Evolutionary conservation across 2,113 vertebrate species (phyloP), one percentile per base, ranked within the genome.

Genomic region (Spheniscus mendiculus): DNA sequence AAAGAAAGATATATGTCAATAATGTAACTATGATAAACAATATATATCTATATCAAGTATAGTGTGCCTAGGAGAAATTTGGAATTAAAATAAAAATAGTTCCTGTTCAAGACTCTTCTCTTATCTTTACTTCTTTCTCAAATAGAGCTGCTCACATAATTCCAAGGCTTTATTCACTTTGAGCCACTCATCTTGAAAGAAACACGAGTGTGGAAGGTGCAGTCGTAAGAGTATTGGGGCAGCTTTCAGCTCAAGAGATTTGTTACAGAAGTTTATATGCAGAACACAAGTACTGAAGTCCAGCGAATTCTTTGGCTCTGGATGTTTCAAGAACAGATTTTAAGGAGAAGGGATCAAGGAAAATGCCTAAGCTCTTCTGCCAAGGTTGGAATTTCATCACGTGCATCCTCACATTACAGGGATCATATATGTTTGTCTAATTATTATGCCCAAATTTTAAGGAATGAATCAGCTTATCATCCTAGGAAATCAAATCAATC

Each of bases 1-100:
- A 87, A 92, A 93, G 32, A 59, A 92, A 89, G 69, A 82, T 66
- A 59, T 89, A 89, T 70, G 19, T 82, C 69, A 77, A 11, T 91
- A 77, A 25, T 36, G 23, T 49, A 45, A 32, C 36, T 45, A 30
- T 52, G 16, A 55, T 62, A 83, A 93, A 49, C 14, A 89, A 27
- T 63, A 49, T 61, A 25, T 67, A 53, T 66, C 52, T 76, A 12
- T 85, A 61, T 22, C 38, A 81, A 47, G 12, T 21, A 9, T 16
- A 58, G 16, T 6, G 2, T 87, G 55, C 27, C 27, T 88, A 32
- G n/a, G 45, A 52, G 36, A 81, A 81, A 65, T 65, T 49, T 53
- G 26, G 32, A 62, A 71, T 81, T 71, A 56, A 73, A 89, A 73
- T 63, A 34, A 79, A 89, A 90, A 72, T 69, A 25, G 17, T 78